Evolutionary conservation across 2,797 vertebrate species (phyloP).

Genomic region (Tenualosa ilisha): DNA sequence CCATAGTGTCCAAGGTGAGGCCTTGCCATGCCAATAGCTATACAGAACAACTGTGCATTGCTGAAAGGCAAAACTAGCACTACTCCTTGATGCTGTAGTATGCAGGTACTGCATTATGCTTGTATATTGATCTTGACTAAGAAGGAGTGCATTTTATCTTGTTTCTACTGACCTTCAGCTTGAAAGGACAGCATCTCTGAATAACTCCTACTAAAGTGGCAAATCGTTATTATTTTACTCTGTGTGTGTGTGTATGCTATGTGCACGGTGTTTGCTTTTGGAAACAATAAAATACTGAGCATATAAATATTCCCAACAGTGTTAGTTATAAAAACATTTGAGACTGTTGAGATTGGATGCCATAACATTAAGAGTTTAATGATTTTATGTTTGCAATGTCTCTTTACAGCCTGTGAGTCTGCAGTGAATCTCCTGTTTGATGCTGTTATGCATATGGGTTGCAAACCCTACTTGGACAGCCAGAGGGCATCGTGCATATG

Average conservation of each 20-base stretch:
- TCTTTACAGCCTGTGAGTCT: constrained; percentile 86
- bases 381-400: not conserved
- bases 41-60: not conserved
- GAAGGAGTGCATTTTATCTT: too few relatives aligned
- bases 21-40: too few relatives aligned
- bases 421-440: constrained; percentile 90
- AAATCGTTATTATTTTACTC: not conserved
- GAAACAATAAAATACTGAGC: too few relatives aligned
- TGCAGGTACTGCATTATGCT: too few relatives aligned
- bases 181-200: not conserved
- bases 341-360: too few relatives aligned
- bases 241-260: too few relatives aligned
- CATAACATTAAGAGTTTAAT: too few relatives aligned
- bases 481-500: constrained; percentile 90
- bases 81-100: too few relatives aligned
- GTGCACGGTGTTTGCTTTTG: too few relatives aligned
- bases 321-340: too few relatives aligned
- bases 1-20: constrained; percentile 87
- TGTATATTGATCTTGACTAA: too few relatives aligned
- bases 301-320: too few relatives aligned
- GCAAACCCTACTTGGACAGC: constrained; percentile 96
- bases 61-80: not conserved
- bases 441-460: constrained; percentile 93
- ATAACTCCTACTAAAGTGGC: not conserved
- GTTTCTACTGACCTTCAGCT: not conserved